Conservation (phyloP, 2,113 vertebrate genomes). For the Callopanchax toddi region DNA sequence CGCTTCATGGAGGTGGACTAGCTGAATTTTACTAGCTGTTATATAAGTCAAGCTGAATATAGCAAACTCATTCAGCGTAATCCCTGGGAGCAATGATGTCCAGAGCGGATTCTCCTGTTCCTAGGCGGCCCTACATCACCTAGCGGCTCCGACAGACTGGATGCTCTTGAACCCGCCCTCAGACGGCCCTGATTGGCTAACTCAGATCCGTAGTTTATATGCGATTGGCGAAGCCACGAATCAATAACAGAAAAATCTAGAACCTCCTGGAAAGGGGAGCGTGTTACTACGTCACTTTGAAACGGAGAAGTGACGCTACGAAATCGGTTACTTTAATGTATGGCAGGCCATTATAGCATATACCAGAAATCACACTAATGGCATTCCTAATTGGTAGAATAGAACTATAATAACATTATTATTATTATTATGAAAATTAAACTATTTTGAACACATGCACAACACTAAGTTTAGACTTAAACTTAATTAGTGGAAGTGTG, state of each 20-base stretch:
- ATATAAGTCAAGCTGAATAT: conserved; percentile 74
- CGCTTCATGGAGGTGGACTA: conserved; percentile 29
- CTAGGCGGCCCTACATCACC: conserved; percentile 49
- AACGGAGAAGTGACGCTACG: rapidly evolving
- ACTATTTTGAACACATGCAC: no score
- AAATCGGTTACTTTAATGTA: neutral
- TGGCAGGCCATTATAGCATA: conserved; percentile 13
- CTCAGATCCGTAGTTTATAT: neutral
- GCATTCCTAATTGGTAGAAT: no score
- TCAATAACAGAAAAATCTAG: conserved; percentile 78
- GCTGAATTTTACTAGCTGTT: conserved; percentile 67
- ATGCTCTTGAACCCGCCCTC: conserved; percentile 61
- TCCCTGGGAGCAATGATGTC: conserved; percentile 63
- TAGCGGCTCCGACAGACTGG: conserved; percentile 33
- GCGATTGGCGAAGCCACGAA: conserved; percentile 65
- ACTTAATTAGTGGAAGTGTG: no score
- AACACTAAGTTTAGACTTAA: no score
- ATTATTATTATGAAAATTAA: no score
- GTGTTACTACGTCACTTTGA: conserved; percentile 45
- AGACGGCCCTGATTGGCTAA: conserved; percentile 55
- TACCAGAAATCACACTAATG: no score
- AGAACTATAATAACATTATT: no score
- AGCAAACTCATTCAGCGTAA: conserved; percentile 73
- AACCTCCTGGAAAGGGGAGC: conserved; percentile 54
- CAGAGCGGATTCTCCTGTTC: conserved; percentile 75